Evolutionary conservation across 2,888 invertebrate genomes (phyloP).

Genomic region (Lasioglossum morio): DNA sequence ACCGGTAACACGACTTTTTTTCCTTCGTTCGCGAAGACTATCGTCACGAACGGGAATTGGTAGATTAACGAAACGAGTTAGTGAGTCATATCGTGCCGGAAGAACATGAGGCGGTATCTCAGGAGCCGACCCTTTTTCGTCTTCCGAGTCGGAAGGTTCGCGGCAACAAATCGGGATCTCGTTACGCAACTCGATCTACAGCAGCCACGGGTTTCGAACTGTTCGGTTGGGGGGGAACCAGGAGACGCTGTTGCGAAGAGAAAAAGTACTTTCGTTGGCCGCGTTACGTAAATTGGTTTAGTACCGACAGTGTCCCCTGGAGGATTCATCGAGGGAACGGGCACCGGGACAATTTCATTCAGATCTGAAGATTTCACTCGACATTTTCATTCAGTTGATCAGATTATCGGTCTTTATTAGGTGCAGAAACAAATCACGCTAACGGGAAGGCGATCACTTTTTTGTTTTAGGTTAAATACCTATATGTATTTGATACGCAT

Average conservation of each 20-base stretch:
- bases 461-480: too few species aligned
- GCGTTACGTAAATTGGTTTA: constrained; percentile 17
- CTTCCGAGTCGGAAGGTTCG: constrained; percentile 14
- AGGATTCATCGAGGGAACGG: not conserved
- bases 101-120: constrained; percentile 37
- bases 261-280: constrained; percentile 9
- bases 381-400: too few species aligned
- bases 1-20: constrained; percentile 27
- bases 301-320: not conserved
- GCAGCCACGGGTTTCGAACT: not conserved
- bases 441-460: too few species aligned
- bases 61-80: constrained; percentile 63
- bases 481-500: too few species aligned
- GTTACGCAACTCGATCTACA: constrained; percentile 14
- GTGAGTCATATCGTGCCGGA: constrained; percentile 67
- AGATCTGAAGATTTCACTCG: not conserved
- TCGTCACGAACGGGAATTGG: constrained; percentile 53
- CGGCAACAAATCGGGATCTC: constrained; percentile 9
- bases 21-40: not conserved
- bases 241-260: not conserved
- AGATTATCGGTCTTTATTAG: too few species aligned
- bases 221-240: not conserved
- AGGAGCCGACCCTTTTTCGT: constrained; percentile 43
- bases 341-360: not conserved
- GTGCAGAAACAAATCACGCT: too few species aligned